Evolutionary conservation across 2,888 invertebrate species (phyloP).

Genomic region (Pachliopta kotzebuea): DNA sequence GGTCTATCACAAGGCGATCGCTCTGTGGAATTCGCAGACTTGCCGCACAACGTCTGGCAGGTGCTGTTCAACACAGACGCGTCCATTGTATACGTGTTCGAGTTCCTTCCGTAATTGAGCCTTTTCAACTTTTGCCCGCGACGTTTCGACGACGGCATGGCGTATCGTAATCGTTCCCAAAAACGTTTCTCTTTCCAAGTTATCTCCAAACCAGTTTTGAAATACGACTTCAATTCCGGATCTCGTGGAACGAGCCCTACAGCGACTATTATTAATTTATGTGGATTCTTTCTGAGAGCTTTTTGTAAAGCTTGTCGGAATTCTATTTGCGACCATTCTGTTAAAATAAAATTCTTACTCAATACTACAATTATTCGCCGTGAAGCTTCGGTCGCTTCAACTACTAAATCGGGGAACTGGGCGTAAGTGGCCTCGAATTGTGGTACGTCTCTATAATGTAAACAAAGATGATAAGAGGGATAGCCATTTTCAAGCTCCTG

Average conservation of each 20-base stretch:
- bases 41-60: conserved; percentile 81
- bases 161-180: conserved; percentile 95
- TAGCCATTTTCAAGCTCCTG: conserved; percentile 91
- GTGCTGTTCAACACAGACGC: conserved; percentile 82
- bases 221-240: conserved; percentile 92
- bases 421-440: conserved; percentile 85
- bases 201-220: conserved; percentile 92
- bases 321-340: conserved; percentile 96
- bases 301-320: conserved; percentile 94
- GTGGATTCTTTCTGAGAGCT: conserved; percentile 89
- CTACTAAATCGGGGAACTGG: conserved; percentile 86
- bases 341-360: conserved; percentile 93
- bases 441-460: conserved; percentile 93
- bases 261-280: conserved; percentile 92
- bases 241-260: conserved; percentile 91
- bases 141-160: conserved; percentile 91
- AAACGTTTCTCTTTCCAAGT: conserved; percentile 95
- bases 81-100: conserved; percentile 92
- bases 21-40: conserved; percentile 76
- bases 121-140: conserved; percentile 77
- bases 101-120: conserved; percentile 87
- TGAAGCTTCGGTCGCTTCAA: conserved; percentile 93
- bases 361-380: conserved; percentile 92
- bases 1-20: conserved; percentile 85
- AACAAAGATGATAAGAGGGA: conserved; percentile 90